Base-by-base conservation (phyloP, 2,888 invertebrate species). In the Lumbricus terrestris region DNA sequence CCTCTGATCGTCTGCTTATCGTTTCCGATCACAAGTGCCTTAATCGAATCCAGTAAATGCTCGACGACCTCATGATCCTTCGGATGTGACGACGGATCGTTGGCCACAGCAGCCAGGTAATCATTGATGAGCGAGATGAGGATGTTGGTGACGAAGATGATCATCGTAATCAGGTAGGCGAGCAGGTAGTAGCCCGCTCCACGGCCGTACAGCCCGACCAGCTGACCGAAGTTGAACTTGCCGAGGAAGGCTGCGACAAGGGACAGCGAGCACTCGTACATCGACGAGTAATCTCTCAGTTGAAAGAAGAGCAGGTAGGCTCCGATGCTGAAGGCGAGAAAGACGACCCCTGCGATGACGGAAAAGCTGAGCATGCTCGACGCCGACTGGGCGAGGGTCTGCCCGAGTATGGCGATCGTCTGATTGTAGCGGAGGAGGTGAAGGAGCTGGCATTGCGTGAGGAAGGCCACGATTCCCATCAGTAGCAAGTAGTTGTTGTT, bases 381-480 rank as follows among this genome's bases (percentile, higher is more conserved):
- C 11, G 88, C 38, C 33, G 90, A 90, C n/a, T 40, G 1, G 6
- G 23, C 11, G 18, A 91, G 89, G 29, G 90, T 90, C 38, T 82
- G 35, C 8, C 35, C 69, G 34, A 91, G 88, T 0, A 89, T 23
- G n/a, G 90, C 42, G 23, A 91, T 90, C 35, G 89, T 88, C 34
- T 82, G n/a, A 88, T 85, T 89, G 88, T 91, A 91, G 85, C 91
- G 91, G 35, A 91, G 88, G 34, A 91, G 23, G 42, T 91, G 90
- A 3, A 91, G 89, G 20, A 91, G 88, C 35, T 38, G 90, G 37
- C 91, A 47, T 16, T 89, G 88, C n/a, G 88, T 89, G 40, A 89
- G 33, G 88, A 90, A 91, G 29, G 90, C 34, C 20, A 89, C 89
- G 15, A 88, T 18, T 34, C 91, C 90, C n/a, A 91, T 35, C 23